A percentile compares a stretch with the other conserved stretches of the same genome.
These are phyloP conservation scores for Antechinus flavipes DNA, from an alignment of 2,113 vertebrate genomes.

Conservation along the genomic window DNA sequence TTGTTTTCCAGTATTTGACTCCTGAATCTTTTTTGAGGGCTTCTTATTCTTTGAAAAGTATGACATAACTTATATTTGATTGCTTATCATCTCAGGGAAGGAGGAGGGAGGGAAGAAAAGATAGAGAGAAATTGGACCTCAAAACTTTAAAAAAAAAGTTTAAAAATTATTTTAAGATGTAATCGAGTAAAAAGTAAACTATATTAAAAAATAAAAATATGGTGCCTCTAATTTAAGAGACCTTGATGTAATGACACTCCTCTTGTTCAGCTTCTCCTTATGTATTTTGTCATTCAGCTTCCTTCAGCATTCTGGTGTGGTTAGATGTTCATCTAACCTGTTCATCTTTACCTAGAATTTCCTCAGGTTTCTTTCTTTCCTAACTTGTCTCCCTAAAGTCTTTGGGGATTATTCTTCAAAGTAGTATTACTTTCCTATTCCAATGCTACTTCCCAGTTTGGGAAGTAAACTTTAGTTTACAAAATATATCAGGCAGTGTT, in stretches of 20 bases:
- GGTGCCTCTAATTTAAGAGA: not conserved
- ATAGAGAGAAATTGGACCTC: not conserved
- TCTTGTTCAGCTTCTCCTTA: not conserved
- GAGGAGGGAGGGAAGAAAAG: not conserved
- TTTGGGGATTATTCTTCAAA: not conserved
- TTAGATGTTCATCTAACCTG: accelerated
- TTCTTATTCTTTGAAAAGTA: not conserved
- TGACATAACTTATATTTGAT: not conserved
- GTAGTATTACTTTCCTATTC: no score
- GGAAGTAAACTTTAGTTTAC: not conserved
- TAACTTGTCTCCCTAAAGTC: no score
- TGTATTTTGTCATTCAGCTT: not conserved
- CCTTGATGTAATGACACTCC: not conserved
- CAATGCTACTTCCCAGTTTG: accelerated
- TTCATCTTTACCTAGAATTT: not conserved
- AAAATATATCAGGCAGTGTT: not conserved
- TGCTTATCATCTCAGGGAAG: not conserved
- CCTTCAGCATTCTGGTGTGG: not conserved
- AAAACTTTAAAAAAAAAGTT: not conserved
- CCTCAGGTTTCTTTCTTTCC: not conserved
- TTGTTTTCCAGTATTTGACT: not conserved
- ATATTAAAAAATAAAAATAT: not conserved
- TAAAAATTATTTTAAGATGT: not conserved
- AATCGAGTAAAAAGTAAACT: not conserved
- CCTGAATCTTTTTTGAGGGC: not conserved